Base-by-base conservation (phyloP, 2,888 invertebrate species). In the Cataglyphis altisquamis region DNA sequence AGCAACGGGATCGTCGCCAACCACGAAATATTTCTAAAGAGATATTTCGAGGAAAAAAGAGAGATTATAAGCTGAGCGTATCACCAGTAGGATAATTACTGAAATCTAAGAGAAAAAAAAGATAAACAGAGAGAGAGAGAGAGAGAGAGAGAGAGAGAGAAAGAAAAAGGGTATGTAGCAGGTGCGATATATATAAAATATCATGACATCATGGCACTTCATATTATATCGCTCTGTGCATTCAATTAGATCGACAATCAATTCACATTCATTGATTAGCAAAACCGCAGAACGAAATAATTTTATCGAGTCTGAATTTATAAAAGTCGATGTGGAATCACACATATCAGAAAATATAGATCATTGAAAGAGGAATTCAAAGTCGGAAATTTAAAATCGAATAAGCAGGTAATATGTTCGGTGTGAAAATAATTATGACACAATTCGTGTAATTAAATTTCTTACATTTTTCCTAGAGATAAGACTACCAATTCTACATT, bases 181-280 rank as follows among this genome's bases (percentile, higher is more conserved):
- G 10, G 45, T 18, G 67, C 66, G 55, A 77, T 66, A 80, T 70
- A 41, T 80, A 74, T 80, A 80, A 82, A 77, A 84, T 73, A 63
- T 67, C n/a, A 21, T 32, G 32, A 32, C 32, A 32, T 32, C 32
- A 32, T 63, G 29, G 60, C 5, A 48, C 21, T 48, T 55, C 45
- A 15, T 48, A 8, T 82, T 55, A 39, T 0, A 67, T 64, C 21
- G 8, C 3, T n/a, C 15, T 21, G 39, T 45, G 29, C 10, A 45
- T 45, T 45, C 21, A 25, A 68, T 15, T 15, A 64, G 67, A 57
- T 21, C 12, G n/a, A 41, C 32, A 41, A 57, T 32, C 10, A 15
- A 45, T 25, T 25, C 41, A 67, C 4, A 12, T 9, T 39, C 15
- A 1, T 6, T 21, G 32, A 45, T 45, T 45, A 45, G 18, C 15